A percentile compares a stretch with the other conserved stretches of the same genome.
phyloP scores from a whole-genome alignment of 2,797 vertebrate species.

The Tamandua tetradactyla region DNA sequence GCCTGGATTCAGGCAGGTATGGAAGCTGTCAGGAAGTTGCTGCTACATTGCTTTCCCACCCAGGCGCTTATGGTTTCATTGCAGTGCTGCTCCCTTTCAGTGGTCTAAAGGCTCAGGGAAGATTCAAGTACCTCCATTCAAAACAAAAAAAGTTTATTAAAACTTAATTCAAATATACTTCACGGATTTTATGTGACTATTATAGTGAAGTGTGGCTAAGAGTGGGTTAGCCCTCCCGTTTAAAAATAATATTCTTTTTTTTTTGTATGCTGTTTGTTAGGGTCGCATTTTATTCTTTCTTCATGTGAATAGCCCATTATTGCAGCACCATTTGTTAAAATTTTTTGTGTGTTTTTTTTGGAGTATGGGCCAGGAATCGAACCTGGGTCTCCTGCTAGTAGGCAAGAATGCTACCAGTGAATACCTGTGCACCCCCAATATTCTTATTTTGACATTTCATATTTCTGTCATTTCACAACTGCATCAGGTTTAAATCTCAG shows the following conservation, averaged over 20 bases:
- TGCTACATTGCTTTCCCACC: neutral
- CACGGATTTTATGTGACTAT: rapidly evolving
- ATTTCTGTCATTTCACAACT: neutral
- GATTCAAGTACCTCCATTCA: neutral
- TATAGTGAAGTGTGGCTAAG: rapidly evolving
- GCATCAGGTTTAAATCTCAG: neutral
- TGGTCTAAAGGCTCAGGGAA: neutral
- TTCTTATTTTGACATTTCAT: neutral
- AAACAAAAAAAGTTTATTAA: neutral
- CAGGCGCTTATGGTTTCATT: neutral
- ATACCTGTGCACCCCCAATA: too few relatives aligned
- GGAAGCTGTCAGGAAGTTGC: neutral
- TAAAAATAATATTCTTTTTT: neutral
- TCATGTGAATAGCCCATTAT: too few relatives aligned
- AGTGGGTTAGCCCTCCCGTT: neutral
- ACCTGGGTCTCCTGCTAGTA: too few relatives aligned
- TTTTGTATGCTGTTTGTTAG: too few relatives aligned
- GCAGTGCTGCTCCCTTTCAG: neutral
- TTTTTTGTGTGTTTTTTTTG: too few relatives aligned
- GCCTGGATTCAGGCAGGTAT: rapidly evolving
- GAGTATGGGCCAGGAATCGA: too few relatives aligned
- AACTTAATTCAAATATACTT: rapidly evolving
- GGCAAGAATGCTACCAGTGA: too few relatives aligned
- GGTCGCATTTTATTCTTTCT: too few relatives aligned
- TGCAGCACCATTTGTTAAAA: too few relatives aligned